phyloP scores from a whole-genome alignment of 2,888 invertebrate species.

The Cerastis rubricosa region DNA sequence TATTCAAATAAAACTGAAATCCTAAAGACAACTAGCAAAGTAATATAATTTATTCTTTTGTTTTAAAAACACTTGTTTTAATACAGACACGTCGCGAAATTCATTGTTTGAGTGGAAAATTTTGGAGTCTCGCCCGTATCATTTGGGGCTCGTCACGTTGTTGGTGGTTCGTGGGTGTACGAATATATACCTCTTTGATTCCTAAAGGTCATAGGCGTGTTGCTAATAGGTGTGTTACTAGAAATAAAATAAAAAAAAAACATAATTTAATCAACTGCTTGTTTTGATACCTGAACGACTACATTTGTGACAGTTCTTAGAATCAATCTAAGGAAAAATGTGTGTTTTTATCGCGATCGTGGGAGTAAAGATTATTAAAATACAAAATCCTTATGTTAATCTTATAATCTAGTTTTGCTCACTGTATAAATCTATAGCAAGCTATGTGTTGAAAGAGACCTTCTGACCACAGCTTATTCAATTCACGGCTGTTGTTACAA shows the following conservation, averaged over 20 bases:
- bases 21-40: slow-evolving; percentile 18
- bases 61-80: slow-evolving; percentile 48
- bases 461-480: background rate
- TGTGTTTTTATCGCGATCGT: background rate
- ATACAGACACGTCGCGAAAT: slow-evolving; percentile 28
- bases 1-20: slow-evolving; percentile 17
- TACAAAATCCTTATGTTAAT: slow-evolving; percentile 19
- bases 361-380: slow-evolving; percentile 15
- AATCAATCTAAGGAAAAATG: slow-evolving; percentile 25
- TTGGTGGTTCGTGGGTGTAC: background rate
- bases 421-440: background rate
- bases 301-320: slow-evolving; percentile 20
- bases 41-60: slow-evolving; percentile 44
- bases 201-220: background rate
- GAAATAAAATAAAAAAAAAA: slow-evolving; percentile 11
- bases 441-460: background rate
- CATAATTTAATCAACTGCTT: background rate
- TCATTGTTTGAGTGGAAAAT: slow-evolving; percentile 5
- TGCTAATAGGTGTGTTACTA: background rate
- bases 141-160: background rate
- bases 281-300: background rate
- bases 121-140: slow-evolving; percentile 11
- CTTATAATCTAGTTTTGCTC: background rate
- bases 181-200: background rate
- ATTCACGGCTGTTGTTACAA: slow-evolving; percentile 12